Base-by-base conservation (phyloP, 2,113 vertebrate genomes). In the Saguinus imperator region DNA sequence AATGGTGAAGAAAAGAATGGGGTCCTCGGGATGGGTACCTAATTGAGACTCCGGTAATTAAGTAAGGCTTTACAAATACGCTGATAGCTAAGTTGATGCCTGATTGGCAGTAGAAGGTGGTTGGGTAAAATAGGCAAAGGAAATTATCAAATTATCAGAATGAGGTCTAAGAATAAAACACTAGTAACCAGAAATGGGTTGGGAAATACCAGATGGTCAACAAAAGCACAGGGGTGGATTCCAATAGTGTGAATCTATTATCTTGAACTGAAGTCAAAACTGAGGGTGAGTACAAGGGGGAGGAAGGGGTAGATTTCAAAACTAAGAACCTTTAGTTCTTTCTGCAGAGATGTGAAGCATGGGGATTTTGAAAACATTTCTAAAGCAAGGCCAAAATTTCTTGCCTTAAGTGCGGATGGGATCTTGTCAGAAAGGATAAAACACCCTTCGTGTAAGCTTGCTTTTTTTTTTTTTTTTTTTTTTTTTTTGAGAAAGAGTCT, bases 31-130 rank as follows among this genome's bases (percentile, higher is more conserved):
- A 91, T 50, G 25, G 35, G 32, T 48, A 87, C 68, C 75, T 83
- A 95, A 96, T 68, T 89, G 73, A 86, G 75, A 94, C 58, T 95
- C 75, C 66, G 29, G 32, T 80, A 87, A 76, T 35, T 17, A 40
- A 95, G 66, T 61, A 52, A 84, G 35, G 29, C 48, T 97, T 90
- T 95, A 40, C 55, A 68, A 52, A 83, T 25, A 27, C 57, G 9
- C 45, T 55, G 16, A 87, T 43, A 80, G 68, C 55, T 87, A 82
- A 77, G 6, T 43, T 75, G 76, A 95, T 25, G 32, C 29, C 64
- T 97, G 48, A 83, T 43, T 21, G 48, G 68, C 50, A 81, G 27
- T 82, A 83, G 40, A 25, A 76, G 87, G 64, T 37, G n/a, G 23
- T 40, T 94, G 48, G 40, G 18, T 94, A 66, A 94, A 77, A 20